Base-by-base conservation (phyloP, 2,888 invertebrate species). In the Apamea anceps region DNA sequence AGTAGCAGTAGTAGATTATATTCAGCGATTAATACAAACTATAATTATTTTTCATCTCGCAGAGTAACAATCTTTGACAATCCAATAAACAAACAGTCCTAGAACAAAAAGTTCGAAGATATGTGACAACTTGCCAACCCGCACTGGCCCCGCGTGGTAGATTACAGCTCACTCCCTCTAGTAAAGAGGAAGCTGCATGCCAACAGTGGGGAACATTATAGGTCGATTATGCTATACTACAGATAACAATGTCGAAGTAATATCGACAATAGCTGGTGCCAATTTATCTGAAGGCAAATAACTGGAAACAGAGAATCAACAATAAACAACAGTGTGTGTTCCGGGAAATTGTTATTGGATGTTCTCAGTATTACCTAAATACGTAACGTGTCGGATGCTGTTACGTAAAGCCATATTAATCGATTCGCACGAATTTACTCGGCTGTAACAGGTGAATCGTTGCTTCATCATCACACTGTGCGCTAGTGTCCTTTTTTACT, bases 281-380 rank as follows among this genome's bases (percentile, higher is more conserved):
- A 67, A 62, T 45, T n/a, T n/a, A 75, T 75, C 42, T 62, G 15
- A 15, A 28, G 70, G 28, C 48, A 70, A 57, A 57, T 79, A 65
- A 54, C 62, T 54, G 51, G 25, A 80, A 80, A 81, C 18, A 25
- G 57, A 65, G 21, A 13, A 67, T 42, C 42, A 60, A 68, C 13
- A 70, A 82, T 70, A 66, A 71, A 78, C 65, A 77, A 51, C 48
- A 54, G 32, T 21, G 10, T 62, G 18, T 48, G 54, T 77, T 70
- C 48, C 37, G 18, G 57, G 51, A 67, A 84, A 71, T 32, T n/a
- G 15, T 72, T 84, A 68, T 68, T 65, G 60, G 63, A 45, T 37
- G 18, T 81, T 70, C 72, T 18, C 18, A 15, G 32, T 62, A 73
- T 54, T 75, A 42, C 12, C 42, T 63, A 45, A 71, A 71, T 79